A percentile compares a stretch with the other conserved stretches of the same genome.
Evolutionary conservation across 2,888 invertebrate species (phyloP).

Genomic region (Sceliomorpha sp.): DNA sequence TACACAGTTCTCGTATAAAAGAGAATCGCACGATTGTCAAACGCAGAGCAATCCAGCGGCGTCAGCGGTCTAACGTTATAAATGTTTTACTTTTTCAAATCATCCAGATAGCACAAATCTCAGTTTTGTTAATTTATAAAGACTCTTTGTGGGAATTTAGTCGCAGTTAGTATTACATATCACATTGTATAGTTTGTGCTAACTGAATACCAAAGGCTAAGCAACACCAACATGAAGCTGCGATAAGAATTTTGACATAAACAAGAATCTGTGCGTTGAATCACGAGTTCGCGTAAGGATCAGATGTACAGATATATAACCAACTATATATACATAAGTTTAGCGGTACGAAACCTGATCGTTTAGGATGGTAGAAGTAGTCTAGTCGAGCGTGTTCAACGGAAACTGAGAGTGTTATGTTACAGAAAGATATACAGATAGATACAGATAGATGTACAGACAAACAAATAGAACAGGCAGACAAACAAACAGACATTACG

Average conservation of each 20-base stretch:
- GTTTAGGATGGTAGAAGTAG: slow-evolving; percentile 42
- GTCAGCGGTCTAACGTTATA: slow-evolving; percentile 23
- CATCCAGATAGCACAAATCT: slow-evolving; percentile 54
- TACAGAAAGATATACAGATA: slow-evolving; percentile 61
- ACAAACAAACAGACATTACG: slow-evolving; percentile 69
- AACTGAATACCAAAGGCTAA: slow-evolving; percentile 70
- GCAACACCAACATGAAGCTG: slow-evolving; percentile 77
- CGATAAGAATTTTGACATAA: slow-evolving; percentile 46
- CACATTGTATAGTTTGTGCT: slow-evolving; percentile 32
- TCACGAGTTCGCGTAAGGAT: slow-evolving; percentile 21
- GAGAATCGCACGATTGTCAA: slow-evolving; percentile 5
- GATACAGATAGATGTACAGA: slow-evolving; percentile 59
- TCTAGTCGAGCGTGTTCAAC: slow-evolving; percentile 66
- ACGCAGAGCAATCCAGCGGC: slow-evolving; percentile 33
- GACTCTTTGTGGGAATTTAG: no score
- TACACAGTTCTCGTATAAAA: no score
- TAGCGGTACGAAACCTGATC: slow-evolving; percentile 56
- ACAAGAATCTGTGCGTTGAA: slow-evolving; percentile 21
- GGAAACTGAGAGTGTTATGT: slow-evolving; percentile 67
- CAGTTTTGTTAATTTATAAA: slow-evolving; percentile 3
- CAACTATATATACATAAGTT: slow-evolving; percentile 46
- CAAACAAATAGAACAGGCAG: slow-evolving; percentile 66
- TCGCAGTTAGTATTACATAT: slow-evolving; percentile 1
- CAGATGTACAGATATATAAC: slow-evolving; percentile 25
- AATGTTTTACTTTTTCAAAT: slow-evolving; percentile 41